A percentile compares a stretch with the other conserved stretches of the same genome.
phyloP scores from a whole-genome alignment of 1,140 invertebrate species.

The Drosophila ananassae region DNA sequence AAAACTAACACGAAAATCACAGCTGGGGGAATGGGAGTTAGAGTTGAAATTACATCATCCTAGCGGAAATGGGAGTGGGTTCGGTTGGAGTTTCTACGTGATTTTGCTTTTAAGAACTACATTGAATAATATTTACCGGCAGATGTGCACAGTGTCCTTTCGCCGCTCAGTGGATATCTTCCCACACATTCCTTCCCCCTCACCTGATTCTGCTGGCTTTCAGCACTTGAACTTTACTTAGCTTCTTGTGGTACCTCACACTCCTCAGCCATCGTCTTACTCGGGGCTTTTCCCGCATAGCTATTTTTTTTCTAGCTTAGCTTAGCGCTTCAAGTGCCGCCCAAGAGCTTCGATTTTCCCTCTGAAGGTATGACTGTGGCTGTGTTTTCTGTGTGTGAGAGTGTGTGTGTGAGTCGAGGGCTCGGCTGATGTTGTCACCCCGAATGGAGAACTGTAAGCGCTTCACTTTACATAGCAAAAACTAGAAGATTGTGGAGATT shows the following conservation, averaged over 20 bases:
- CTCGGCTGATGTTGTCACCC: constrained; percentile 66
- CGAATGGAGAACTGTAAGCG: constrained; percentile 52
- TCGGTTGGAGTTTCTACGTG: constrained; percentile 51
- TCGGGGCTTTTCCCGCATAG: constrained; percentile 21
- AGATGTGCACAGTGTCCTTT: constrained; percentile 30
- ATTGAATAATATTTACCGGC: constrained; percentile 66
- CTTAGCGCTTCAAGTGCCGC: constrained; percentile 57
- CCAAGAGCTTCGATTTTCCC: constrained; percentile 68
- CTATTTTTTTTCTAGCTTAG: constrained; percentile 56
- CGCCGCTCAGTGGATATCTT: not conserved
- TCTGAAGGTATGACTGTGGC: constrained; percentile 36
- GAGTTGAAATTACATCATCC: constrained; percentile 2
- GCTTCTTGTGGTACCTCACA: constrained; percentile 27
- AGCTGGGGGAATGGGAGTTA: not conserved
- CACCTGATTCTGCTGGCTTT: constrained; percentile 12
- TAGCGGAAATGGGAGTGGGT: constrained; percentile 16
- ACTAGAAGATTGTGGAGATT: constrained; percentile 77
- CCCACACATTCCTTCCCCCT: not conserved
- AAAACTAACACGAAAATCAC: constrained; percentile 40
- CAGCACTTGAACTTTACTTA: constrained; percentile 56
- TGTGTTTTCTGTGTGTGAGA: not conserved
- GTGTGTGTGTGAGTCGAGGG: constrained; percentile 14
- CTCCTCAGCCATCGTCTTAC: not conserved
- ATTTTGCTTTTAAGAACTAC: constrained; percentile 68
- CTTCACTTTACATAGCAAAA: constrained; percentile 75